phyloP scores from a whole-genome alignment of 2,888 invertebrate species.

The Eilema sororculum region DNA sequence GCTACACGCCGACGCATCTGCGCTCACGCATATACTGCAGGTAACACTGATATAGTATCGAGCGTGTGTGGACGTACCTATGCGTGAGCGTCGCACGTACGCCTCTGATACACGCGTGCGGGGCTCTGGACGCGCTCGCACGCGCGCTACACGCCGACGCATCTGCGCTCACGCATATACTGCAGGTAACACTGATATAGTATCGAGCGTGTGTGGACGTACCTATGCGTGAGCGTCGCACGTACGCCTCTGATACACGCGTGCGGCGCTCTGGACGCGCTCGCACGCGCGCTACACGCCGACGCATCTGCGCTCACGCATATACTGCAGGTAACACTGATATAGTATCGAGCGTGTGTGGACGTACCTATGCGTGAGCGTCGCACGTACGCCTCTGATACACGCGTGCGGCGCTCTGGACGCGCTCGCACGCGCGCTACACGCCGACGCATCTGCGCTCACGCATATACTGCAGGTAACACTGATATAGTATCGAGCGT shows the following conservation, averaged over 20 bases:
- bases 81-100: conserved; percentile 87
- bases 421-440: too few species aligned
- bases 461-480: conserved; percentile 50
- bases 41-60: too few species aligned
- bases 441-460: too few species aligned
- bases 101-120: conserved; percentile 60
- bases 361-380: conserved; percentile 70
- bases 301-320: conserved; percentile 73
- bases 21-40: conserved; percentile 69
- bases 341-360: conserved; percentile 17
- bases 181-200: conserved; percentile 62
- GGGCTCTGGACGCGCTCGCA: too few species aligned
- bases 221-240: conserved; percentile 90
- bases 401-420: conserved; percentile 50
- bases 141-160: too few species aligned
- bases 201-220: conserved; percentile 94
- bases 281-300: conserved; percentile 71
- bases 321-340: conserved; percentile 56
- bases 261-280: conserved; percentile 74
- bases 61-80: conserved; percentile 17
- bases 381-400: conserved; percentile 82
- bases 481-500: too few species aligned
- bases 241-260: conserved; percentile 78
- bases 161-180: too few species aligned
- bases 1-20: conserved; percentile 72